Percentiles rank a stretch among this genome's conserved stretches.
These are phyloP conservation scores for Loriculus beryllinus DNA, from an alignment of 2,797 vertebrate species.

Conservation along the genomic window DNA sequence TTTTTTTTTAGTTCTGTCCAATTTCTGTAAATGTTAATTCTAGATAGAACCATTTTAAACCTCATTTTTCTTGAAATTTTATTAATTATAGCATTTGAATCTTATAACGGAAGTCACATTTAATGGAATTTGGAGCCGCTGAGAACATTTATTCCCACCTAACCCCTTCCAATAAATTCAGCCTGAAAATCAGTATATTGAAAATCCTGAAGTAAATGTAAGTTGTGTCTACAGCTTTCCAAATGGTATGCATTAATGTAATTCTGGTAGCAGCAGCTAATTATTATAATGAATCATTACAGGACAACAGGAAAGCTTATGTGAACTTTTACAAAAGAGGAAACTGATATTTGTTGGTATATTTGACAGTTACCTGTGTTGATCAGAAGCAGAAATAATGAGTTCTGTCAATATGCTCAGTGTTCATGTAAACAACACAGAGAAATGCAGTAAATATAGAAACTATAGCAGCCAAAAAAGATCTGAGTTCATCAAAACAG, in stretches of 20 bases:
- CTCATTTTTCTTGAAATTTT: neutral
- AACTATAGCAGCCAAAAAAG: neutral
- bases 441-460: neutral
- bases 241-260: slow-evolving; percentile 9
- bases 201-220: slow-evolving; percentile 56
- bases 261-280: slow-evolving; percentile 29
- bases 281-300: slow-evolving; percentile 39
- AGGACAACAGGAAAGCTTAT: slow-evolving; percentile 8
- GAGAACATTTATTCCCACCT: slow-evolving; percentile 47
- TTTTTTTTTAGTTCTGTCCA: neutral
- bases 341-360: slow-evolving; percentile 20
- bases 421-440: neutral
- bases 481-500: neutral
- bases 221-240: slow-evolving; percentile 45
- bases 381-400: slow-evolving; percentile 33
- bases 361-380: slow-evolving; percentile 35
- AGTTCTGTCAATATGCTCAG: neutral
- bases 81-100: slow-evolving; percentile 51
- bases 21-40: slow-evolving; percentile 17
- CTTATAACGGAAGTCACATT: slow-evolving; percentile 22
- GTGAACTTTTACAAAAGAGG: neutral
- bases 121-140: slow-evolving; percentile 26
- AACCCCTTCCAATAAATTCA: slow-evolving; percentile 52
- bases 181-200: slow-evolving; percentile 5
- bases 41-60: slow-evolving; percentile 1